Base-by-base conservation (phyloP, 1,140 invertebrate genomes). In the Musca vetustissima region DNA sequence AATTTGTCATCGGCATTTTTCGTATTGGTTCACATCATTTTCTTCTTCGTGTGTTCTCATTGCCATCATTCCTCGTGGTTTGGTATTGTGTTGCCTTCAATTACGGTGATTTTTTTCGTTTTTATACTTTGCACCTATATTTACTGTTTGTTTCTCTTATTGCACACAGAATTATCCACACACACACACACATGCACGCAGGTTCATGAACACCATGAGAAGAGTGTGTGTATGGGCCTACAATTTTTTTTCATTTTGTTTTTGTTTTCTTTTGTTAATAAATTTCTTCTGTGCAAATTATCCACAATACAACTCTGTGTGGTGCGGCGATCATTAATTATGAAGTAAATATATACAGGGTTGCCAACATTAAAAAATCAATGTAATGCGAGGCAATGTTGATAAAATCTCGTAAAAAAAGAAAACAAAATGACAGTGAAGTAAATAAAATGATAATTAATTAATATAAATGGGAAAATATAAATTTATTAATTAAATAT, bases 241-340 rank as follows among this genome's bases (percentile, higher is more conserved):
- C 36, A 43, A n/a, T n/a, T n/a, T 43, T 43, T 43, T 43, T 43
- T 13, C 36, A 43, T 7, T 43, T 28, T n/a, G n/a, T n/a, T n/a
- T n/a, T n/a, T n/a, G n/a, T 70, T 67, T 70, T 48, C 49, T 43
- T 61, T 61, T 61, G 57, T 36, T 48, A 32, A 48, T 19, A 61
- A 43, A 22, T 64, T n/a, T n/a, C n/a, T n/a, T 52, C 36, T 65
- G 15, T 25, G 47, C n/a, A 59, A 19, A 22, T 28, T n/a, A 11
- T 47, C n/a, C 17, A 4, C 14, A 64, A 64, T 61, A 43, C 57
- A 61, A 61, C 57, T 14, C 57, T 61, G 57, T 19, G 13, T 66
- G 73, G 9, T 3, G 3, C 28, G 9, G 28, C 9, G 36, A 43
- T 43, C 36, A 43, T 43, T 43, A 43, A 43, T 43, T 11, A 43